Percentiles rank a stretch among this genome's conserved stretches.
phyloP scores from a whole-genome alignment of 2,888 invertebrate species.

The Mesochorus sp. region DNA sequence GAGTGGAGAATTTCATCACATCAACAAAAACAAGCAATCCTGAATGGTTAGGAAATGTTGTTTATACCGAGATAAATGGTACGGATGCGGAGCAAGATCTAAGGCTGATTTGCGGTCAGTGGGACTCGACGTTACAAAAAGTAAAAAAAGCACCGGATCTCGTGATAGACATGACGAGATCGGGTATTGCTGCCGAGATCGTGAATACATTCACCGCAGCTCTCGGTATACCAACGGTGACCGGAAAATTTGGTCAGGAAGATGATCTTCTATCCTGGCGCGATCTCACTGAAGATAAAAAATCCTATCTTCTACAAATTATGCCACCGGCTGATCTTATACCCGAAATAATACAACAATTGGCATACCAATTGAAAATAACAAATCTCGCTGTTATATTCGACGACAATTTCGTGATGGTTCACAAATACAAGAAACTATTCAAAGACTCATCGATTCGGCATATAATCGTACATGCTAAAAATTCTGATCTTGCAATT shows the following conservation, averaged over 20 bases:
- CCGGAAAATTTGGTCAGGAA: slow-evolving; percentile 92
- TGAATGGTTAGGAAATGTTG: slow-evolving; percentile 70
- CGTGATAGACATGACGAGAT: slow-evolving; percentile 91
- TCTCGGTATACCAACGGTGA: slow-evolving; percentile 91
- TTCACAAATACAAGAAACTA: slow-evolving; percentile 95
- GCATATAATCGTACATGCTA: slow-evolving; percentile 90
- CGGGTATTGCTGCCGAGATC: slow-evolving; percentile 91
- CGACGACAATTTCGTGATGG: slow-evolving; percentile 95
- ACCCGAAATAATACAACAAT: slow-evolving; percentile 91
- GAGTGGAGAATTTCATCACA: slow-evolving; percentile 73
- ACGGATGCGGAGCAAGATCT: slow-evolving; percentile 70
- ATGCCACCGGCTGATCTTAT: slow-evolving; percentile 93
- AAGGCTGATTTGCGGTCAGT: slow-evolving; percentile 72
- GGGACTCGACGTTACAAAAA: slow-evolving; percentile 77
- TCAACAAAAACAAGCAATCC: slow-evolving; percentile 70
- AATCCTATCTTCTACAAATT: slow-evolving; percentile 90
- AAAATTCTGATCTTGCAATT: slow-evolving; percentile 83
- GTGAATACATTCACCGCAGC: slow-evolving; percentile 92
- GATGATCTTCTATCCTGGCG: slow-evolving; percentile 94
- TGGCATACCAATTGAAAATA: slow-evolving; percentile 92
- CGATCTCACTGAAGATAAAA: slow-evolving; percentile 87
- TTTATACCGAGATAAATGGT: slow-evolving; percentile 70
- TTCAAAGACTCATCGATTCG: slow-evolving; percentile 95
- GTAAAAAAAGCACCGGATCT: slow-evolving; percentile 89
- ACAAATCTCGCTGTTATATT: slow-evolving; percentile 94